Evolutionary conservation across 2,888 invertebrate species (phyloP).

Genomic region (Temnothorax rugatulus): DNA sequence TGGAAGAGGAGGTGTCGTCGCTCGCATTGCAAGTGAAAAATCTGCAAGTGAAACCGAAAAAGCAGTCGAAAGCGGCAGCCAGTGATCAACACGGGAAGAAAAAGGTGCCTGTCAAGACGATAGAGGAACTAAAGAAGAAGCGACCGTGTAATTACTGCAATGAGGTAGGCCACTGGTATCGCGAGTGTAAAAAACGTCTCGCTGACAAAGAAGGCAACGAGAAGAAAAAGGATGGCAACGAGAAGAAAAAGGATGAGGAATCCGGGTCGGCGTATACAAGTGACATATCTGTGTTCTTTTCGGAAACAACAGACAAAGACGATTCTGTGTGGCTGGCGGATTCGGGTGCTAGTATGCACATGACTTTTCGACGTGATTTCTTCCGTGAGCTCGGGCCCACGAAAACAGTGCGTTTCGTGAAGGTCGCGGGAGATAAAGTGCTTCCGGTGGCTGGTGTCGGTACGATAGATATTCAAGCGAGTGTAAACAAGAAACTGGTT

Average conservation of each 20-base stretch:
- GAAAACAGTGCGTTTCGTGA: conserved; percentile 18
- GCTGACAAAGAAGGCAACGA: not conserved
- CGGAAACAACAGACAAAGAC: no score
- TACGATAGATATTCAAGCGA: conserved; percentile 42
- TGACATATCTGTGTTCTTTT: no score
- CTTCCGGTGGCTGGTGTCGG: conserved; percentile 47
- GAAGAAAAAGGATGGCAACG: not conserved
- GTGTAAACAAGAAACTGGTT: conserved; percentile 4
- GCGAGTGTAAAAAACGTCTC: conserved; percentile 49
- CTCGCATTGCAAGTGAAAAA: conserved; percentile 9
- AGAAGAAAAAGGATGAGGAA: not conserved
- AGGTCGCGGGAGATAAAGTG: conserved; percentile 51
- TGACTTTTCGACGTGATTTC: conserved; percentile 58
- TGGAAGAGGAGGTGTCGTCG: not conserved
- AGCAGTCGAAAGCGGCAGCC: not conserved
- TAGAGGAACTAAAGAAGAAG: conserved; percentile 48
- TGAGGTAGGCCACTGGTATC: conserved; percentile 48
- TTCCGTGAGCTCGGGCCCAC: conserved; percentile 49
- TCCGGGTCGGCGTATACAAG: no score
- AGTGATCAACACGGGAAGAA: conserved; percentile 1
- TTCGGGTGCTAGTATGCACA: conserved; percentile 62
- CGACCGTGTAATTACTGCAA: conserved; percentile 25
- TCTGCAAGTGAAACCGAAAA: not conserved
- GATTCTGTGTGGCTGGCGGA: conserved; percentile 32
- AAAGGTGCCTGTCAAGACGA: conserved; percentile 3